Base-by-base conservation (phyloP, 2,888 invertebrate genomes). In the Hanleya hanleyi region DNA sequence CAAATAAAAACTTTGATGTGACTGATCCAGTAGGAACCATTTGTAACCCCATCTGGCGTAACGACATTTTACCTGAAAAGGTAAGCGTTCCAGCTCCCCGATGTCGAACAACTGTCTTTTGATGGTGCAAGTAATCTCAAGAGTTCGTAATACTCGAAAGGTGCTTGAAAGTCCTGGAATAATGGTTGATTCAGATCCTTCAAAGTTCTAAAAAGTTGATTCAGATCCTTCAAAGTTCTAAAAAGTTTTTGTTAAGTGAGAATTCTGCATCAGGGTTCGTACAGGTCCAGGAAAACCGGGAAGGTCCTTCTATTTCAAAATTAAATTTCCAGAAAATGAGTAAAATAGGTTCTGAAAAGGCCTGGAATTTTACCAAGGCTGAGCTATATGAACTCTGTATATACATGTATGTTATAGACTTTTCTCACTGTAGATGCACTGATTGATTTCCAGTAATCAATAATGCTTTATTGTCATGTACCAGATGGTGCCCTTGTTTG, bases 401-500 rank as follows among this genome's bases (percentile, higher is more conserved):
- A 2, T 47, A 2, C 47, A 47, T 47, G 2, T 7, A 47, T n/a
- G n/a, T n/a, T n/a, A n/a, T n/a, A n/a, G n/a, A n/a, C 9, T 41
- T 47, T 47, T 47, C 3, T 47, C 18, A n/a, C 18, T 47, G 18
- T 47, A n/a, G 47, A 7, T 4, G 47, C 3, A 47, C 18, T 47
- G 2, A n/a, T 47, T n/a, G 18, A 1, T 4, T 18, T 47, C 1
- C 22, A 47, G 2, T 7, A 7, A 22, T 5, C 22, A n/a, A 47
- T 47, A n/a, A 29, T 4, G 22, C 12, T 29, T 4, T 29, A 22
- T 26, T 57, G 7, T 26, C 2, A 29, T 7, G n/a, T n/a, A 22
- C 29, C 75, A 89, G 88, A 74, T 90, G 78, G 77, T 81, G 37
- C 90, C 89, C n/a, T 75, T 89, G 70, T 86, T 89, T 81, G 86